These are phyloP conservation scores for Serrognathus titanus DNA, from an alignment of 2,888 invertebrate species.

Conservation along the genomic window DNA sequence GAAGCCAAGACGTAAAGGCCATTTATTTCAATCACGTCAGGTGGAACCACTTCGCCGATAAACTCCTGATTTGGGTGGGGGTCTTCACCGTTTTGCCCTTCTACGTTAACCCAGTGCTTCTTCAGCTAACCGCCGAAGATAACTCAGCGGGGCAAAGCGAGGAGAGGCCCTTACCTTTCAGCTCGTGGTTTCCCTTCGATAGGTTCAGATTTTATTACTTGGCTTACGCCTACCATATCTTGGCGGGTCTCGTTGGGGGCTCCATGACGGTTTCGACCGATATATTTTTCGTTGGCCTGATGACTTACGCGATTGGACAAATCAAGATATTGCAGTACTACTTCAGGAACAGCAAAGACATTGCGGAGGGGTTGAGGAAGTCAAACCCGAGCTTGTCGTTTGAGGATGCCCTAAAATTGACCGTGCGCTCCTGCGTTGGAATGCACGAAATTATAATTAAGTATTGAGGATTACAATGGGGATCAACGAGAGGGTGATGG, in stretches of 20 bases:
- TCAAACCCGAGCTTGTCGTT: conserved; percentile 1
- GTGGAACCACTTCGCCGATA: conserved; percentile 15
- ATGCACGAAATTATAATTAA: conserved; percentile 19
- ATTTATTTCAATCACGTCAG: conserved; percentile 19
- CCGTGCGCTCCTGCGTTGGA: conserved; percentile 9
- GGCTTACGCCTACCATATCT: conserved; percentile 15
- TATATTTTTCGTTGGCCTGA: conserved; percentile 22
- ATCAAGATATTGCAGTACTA: conserved; percentile 22
- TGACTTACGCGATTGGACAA: conserved; percentile 24
- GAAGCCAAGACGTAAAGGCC: conserved; percentile 16
- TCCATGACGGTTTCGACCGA: conserved; percentile 20
- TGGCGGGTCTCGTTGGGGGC: conserved; percentile 20
- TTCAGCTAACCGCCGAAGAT: conserved; percentile 10
- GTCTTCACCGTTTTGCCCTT: conserved; percentile 19
- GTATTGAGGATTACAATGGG: conserved; percentile 5
- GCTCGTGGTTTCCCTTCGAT: conserved; percentile 29
- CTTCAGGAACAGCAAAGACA: conserved; percentile 13
- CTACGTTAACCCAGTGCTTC: conserved; percentile 20
- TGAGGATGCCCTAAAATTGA: conserved; percentile 4
- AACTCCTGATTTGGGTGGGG: conserved; percentile 16
- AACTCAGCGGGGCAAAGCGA: conserved; percentile 5
- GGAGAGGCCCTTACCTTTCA: conserved; percentile 23
- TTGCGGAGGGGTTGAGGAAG: conserved; percentile 2
- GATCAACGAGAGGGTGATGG: too few species aligned
- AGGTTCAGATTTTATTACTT: conserved; percentile 20